phyloP scores from a whole-genome alignment of 2,888 invertebrate genomes.

The Drosophila trichaetosa region DNA sequence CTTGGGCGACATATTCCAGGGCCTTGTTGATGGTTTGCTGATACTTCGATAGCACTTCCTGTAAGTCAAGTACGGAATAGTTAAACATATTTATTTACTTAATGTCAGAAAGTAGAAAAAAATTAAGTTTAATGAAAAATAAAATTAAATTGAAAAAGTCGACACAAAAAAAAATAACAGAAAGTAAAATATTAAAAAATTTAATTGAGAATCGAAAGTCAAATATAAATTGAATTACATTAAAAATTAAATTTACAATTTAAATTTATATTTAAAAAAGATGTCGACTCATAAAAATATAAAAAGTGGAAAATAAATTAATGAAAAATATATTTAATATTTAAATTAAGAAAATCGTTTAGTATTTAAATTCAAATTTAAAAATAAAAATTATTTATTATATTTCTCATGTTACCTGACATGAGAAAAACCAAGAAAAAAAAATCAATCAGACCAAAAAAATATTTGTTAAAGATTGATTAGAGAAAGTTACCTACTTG shows the following conservation, averaged over 20 bases:
- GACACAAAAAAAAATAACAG: no score
- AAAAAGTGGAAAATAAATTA: no score
- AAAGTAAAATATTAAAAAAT: no score
- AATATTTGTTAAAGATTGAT: not conserved
- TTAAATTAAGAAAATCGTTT: not conserved
- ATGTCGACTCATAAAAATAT: no score
- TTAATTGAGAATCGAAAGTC: no score
- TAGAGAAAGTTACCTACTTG: slow-evolving; percentile 82
- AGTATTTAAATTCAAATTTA: not conserved
- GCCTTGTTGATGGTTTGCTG: slow-evolving; percentile 90
- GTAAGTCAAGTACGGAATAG: not conserved
- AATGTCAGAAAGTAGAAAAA: not conserved
- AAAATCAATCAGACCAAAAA: not conserved
- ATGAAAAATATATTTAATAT: not conserved
- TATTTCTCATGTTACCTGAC: not conserved
- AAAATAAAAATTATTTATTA: not conserved
- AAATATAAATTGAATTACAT: no score
- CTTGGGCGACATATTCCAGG: slow-evolving; percentile 90
- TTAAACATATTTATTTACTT: not conserved
- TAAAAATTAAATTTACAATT: no score
- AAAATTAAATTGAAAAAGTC: not conserved
- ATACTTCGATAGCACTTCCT: slow-evolving; percentile 85
- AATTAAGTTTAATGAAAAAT: not conserved
- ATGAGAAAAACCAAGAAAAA: not conserved
- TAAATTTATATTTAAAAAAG: no score